phyloP scores from a whole-genome alignment of 2,797 vertebrate species.

The Percopsis omiscomaycus region DNA sequence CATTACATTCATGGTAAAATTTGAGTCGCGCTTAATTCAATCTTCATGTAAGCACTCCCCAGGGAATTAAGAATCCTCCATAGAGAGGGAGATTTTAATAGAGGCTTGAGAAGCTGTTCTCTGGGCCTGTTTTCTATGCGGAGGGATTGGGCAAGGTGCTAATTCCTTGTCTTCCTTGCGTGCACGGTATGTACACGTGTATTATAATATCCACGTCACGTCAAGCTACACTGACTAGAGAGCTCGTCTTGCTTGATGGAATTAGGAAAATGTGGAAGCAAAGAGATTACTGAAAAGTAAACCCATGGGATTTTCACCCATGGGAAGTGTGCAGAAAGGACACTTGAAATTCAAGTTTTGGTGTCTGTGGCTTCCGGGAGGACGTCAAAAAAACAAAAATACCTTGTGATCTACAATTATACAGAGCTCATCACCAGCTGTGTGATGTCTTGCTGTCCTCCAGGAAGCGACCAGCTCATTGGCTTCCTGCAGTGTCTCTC shows the following conservation, averaged over 20 bases:
- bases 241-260: slow-evolving; percentile 52
- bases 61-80: slow-evolving; percentile 19
- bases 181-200: slow-evolving; percentile 11
- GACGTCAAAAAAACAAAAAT: no score
- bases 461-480: no score
- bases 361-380: neutral
- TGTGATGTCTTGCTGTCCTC: no score
- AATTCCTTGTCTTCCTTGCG: slow-evolving; percentile 53
- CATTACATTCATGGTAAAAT: slow-evolving; percentile 15
- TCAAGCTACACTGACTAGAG: slow-evolving; percentile 38
- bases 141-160: slow-evolving; percentile 27
- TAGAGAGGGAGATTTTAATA: slow-evolving; percentile 29
- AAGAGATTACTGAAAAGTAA: slow-evolving; percentile 63
- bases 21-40: slow-evolving; percentile 31
- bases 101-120: slow-evolving; percentile 32
- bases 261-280: slow-evolving; percentile 48
- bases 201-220: slow-evolving; percentile 50
- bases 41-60: slow-evolving; percentile 29
- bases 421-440: no score
- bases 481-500: no score
- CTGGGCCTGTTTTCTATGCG: slow-evolving; percentile 27
- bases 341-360: slow-evolving; percentile 35
- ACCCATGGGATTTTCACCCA: slow-evolving; percentile 51
- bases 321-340: slow-evolving; percentile 26
- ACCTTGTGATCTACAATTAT: no score